Percentiles rank a stretch among this genome's conserved stretches.
phyloP scores from a whole-genome alignment of 2,888 invertebrate species.

The Panorpa germanica region DNA sequence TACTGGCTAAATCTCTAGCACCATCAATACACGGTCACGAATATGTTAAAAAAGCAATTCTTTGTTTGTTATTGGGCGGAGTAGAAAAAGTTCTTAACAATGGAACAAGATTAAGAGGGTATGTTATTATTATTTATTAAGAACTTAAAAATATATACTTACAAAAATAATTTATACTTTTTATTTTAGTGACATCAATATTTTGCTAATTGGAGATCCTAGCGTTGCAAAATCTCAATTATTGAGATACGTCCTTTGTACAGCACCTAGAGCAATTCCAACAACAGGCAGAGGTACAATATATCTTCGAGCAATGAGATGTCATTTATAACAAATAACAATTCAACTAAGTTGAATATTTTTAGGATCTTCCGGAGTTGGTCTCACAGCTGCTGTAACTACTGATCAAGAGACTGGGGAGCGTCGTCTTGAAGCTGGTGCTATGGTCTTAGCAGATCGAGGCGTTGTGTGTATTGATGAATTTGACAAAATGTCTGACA shows the following conservation, averaged over 20 bases:
- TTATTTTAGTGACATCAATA: conserved; percentile 50
- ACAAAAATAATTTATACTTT: conserved; percentile 8
- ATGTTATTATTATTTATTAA: conserved; percentile 14
- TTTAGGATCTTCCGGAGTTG: conserved; percentile 98
- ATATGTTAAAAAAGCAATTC: conserved; percentile 87
- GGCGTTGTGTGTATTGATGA: conserved; percentile 96
- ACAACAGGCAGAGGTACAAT: conserved; percentile 96
- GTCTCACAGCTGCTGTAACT: conserved; percentile 95
- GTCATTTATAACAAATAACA: too few species aligned
- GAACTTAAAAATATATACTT: conserved; percentile 1
- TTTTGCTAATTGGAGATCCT: conserved; percentile 93
- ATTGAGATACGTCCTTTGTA: conserved; percentile 78
- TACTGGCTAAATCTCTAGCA: conserved; percentile 80
- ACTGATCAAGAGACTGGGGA: conserved; percentile 88
- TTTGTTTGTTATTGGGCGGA: conserved; percentile 87
- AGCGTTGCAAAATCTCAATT: conserved; percentile 97
- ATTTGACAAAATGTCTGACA: conserved; percentile 99
- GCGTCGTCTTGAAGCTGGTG: conserved; percentile 83
- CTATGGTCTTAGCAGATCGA: conserved; percentile 98
- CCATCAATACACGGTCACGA: conserved; percentile 97
- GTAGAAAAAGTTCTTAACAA: conserved; percentile 85
- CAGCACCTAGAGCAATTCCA: conserved; percentile 89
- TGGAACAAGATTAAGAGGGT: conserved; percentile 81
- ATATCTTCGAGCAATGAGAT: too few species aligned
- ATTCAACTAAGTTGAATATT: too few species aligned